Evolutionary conservation across 2,113 vertebrate genomes (phyloP), one percentile per base, ranked within the genome.

Genomic region (Sphaerodactylus townsendi): DNA sequence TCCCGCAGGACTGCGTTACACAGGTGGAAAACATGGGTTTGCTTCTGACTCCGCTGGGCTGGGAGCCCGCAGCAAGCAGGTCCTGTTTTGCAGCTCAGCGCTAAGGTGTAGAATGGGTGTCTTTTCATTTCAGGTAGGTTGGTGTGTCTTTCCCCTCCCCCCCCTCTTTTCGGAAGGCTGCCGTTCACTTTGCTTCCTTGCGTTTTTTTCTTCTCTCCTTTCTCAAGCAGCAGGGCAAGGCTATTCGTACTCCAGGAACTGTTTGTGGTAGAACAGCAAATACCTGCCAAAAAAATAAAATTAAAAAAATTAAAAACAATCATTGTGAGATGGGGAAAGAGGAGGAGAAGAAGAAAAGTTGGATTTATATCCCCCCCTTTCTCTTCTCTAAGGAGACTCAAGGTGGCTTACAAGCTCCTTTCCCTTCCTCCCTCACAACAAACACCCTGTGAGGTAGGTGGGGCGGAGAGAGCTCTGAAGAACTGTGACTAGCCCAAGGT

Each of bases 191-290:
- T 59, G 53, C 83, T 93, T 92, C 91, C 93, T 92, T 92, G 89
- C 81, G 89, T 85, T 77, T 91, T 70, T 84, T 89, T 89, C 90
- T 82, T 82, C 30, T 48, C 11, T 7, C 10, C 48, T 86, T 74
- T 91, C 69, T 85, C 88, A 85, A 90, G 91, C 92, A 91, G 93
- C 87, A 88, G 86, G 91, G 73, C 85, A 89, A 93, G 94, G 93
- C 95, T 98, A 99, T 94, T 99, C 98, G 4, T 99, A 99, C 85
- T 99, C 98, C 90, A 99, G 97, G 95, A 99, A 98, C 95, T 99
- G 98, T 92, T 99, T 99, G 96, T 99, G 98, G 95, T 99, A 99
- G 97, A 99, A 99, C 94, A 99, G 96, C 90, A 99, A 96, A 96
- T 99, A 99, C 87, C 96, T 96, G 90, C 10, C 91, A 85, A 86